Base-by-base conservation (phyloP, 2,797 vertebrate species). In the Eidolon dupreanum region DNA sequence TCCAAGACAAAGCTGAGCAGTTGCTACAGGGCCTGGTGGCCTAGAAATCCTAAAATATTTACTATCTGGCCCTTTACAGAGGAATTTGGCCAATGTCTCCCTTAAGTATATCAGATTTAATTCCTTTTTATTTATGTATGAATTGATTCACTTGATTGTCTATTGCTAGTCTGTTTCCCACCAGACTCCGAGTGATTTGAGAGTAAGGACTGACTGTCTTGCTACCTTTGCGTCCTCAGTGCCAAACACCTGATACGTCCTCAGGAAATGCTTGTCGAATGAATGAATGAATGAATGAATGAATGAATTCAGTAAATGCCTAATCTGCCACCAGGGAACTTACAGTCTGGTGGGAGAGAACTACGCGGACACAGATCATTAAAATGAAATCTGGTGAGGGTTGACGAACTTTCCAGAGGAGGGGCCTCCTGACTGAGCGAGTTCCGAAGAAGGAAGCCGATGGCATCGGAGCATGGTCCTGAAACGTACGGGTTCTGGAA, bases 401-500 rank as follows among this genome's bases (percentile, higher is more conserved):
- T 71, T 4, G 28, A 20, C 16, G 1, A 2, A 3, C 3, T 53
- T 70, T 24, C 41, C 26, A 0, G 24, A 16, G 70, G 36, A 28
- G 8, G 41, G 3, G 5, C 6, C 31, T n/a, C 55, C 43, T 12
- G 4, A 3, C 5, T 0, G 65, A 22, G 16, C 46, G 31, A 5
- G 15, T 1, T 13, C 57, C 70, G 22, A 10, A 15, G 8, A 9
- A 22, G 46, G n/a, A 19, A 16, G 9, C 24, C 4, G 0, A 22
- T 3, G 1, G 17, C 7, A 6, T 5, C 4, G 6, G 28, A n/a
- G 1, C 3, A 0, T 2, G n/a, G 8, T 10, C 6, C 2, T 36
- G 1, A 19, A 49, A 49, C 5, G 49, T 16, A 49, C 49, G 5
- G 13, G 49, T 49, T 49, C 15, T 49, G 49, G 49, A 49, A 49